Percentiles rank a stretch among this genome's conserved stretches.
phyloP scores from a whole-genome alignment of 2,888 invertebrate species.

The Chouioia cunea region DNA sequence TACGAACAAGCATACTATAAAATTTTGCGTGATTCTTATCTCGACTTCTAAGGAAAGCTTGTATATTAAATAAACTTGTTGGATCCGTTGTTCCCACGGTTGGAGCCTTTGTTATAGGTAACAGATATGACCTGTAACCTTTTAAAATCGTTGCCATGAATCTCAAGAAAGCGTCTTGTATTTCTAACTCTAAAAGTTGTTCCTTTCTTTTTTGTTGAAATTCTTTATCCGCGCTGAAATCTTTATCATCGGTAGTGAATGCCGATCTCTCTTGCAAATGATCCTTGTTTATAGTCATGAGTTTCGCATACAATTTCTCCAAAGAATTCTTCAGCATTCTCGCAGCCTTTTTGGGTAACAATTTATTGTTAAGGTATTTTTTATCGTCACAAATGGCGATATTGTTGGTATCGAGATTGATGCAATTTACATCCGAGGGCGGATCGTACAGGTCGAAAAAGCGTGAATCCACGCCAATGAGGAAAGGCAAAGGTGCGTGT shows the following conservation, averaged over 20 bases:
- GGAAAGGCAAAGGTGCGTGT: slow-evolving; percentile 96
- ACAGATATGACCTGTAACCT: slow-evolving; percentile 88
- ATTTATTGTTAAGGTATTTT: slow-evolving; percentile 81
- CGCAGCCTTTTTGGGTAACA: slow-evolving; percentile 89
- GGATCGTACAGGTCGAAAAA: slow-evolving; percentile 98
- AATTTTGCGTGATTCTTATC: slow-evolving; percentile 92
- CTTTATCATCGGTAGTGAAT: slow-evolving; percentile 55
- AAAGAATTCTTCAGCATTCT: slow-evolving; percentile 84
- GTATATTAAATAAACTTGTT: slow-evolving; percentile 93
- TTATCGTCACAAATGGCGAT: slow-evolving; percentile 94
- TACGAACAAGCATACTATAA: slow-evolving; percentile 89
- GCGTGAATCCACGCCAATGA: slow-evolving; percentile 96
- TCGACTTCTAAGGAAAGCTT: slow-evolving; percentile 87
- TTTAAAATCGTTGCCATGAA: slow-evolving; percentile 94
- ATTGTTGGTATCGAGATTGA: slow-evolving; percentile 97
- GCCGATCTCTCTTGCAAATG: slow-evolving; percentile 28
- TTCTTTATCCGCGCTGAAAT: slow-evolving; percentile 64
- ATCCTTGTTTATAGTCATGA: slow-evolving; percentile 51
- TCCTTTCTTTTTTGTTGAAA: slow-evolving; percentile 69
- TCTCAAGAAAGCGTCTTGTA: slow-evolving; percentile 96
- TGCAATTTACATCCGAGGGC: slow-evolving; percentile 95
- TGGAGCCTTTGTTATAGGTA: slow-evolving; percentile 94
- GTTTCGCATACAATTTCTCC: slow-evolving; percentile 78
- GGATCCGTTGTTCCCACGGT: slow-evolving; percentile 96
- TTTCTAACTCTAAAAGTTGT: slow-evolving; percentile 90